Evolutionary conservation across 2,797 vertebrate genomes (phyloP).

Genomic region (Spea hammondii): DNA sequence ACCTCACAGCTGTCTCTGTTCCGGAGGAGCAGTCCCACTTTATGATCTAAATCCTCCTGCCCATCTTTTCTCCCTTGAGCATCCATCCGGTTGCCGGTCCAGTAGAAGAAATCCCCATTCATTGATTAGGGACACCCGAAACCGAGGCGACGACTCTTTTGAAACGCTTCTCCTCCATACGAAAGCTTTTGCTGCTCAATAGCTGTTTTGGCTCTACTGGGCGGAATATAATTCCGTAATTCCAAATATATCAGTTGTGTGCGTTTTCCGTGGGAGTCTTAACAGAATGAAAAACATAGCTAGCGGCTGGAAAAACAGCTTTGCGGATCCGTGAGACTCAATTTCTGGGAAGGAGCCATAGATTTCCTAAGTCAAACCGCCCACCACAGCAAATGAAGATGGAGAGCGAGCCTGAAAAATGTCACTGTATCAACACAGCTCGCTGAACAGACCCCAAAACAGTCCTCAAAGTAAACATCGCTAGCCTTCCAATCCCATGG

Average conservation of each 20-base stretch:
- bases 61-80: too few relatives aligned
- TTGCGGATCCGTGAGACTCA: neutral
- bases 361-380: neutral
- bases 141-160: too few relatives aligned
- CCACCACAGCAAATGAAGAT: conserved; percentile 9
- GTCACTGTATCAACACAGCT: neutral
- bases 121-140: too few relatives aligned
- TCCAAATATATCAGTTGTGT: neutral
- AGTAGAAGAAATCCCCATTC: too few relatives aligned
- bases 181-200: too few relatives aligned
- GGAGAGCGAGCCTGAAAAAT: neutral
- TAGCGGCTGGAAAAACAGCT: neutral
- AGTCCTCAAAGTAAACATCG: neutral
- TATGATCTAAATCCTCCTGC: too few relatives aligned
- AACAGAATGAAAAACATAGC: neutral
- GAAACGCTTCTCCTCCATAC: too few relatives aligned
- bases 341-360: neutral
- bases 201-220: too few relatives aligned
- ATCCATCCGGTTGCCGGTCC: too few relatives aligned
- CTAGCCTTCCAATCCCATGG: neutral
- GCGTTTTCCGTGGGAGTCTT: neutral
- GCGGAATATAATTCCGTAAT: too few relatives aligned
- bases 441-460: neutral
- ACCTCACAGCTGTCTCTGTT: too few relatives aligned
- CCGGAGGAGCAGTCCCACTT: too few relatives aligned